These are phyloP conservation scores for Cephus nigrinus DNA, from an alignment of 2,888 invertebrate species.

Conservation along the genomic window DNA sequence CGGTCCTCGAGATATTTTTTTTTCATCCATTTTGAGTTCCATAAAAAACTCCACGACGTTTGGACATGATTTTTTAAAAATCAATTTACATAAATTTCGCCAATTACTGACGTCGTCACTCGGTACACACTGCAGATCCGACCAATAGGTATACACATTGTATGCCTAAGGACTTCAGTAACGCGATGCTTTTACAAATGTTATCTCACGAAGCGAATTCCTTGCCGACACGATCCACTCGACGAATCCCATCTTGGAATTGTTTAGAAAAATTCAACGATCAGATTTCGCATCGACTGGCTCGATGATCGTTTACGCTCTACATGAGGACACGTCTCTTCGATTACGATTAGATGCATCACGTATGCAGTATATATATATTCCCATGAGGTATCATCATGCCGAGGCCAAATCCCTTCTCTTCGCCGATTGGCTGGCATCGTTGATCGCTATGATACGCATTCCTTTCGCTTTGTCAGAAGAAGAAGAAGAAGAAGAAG, in stretches of 20 bases:
- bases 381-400: background rate
- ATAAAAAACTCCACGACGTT: background rate
- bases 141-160: background rate
- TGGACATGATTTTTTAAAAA: slow-evolving; percentile 16
- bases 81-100: slow-evolving; percentile 32
- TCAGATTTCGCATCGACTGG: background rate
- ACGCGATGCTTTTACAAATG: background rate
- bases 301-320: background rate
- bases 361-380: background rate
- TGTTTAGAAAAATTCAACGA: background rate
- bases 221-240: background rate
- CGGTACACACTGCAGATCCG: background rate
- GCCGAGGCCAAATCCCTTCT: background rate
- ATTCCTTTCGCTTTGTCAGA: background rate
- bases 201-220: background rate
- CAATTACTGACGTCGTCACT: background rate
- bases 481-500: background rate
- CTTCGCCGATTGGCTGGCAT: background rate
- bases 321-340: background rate
- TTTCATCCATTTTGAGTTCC: background rate
- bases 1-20: background rate
- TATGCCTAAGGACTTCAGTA: background rate
- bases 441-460: background rate
- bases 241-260: background rate
- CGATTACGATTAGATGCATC: background rate